Percentiles rank a stretch among this genome's conserved stretches.
Conservation (phyloP, 2,797 vertebrate genomes). For the Phoeniculus purpureus region DNA sequence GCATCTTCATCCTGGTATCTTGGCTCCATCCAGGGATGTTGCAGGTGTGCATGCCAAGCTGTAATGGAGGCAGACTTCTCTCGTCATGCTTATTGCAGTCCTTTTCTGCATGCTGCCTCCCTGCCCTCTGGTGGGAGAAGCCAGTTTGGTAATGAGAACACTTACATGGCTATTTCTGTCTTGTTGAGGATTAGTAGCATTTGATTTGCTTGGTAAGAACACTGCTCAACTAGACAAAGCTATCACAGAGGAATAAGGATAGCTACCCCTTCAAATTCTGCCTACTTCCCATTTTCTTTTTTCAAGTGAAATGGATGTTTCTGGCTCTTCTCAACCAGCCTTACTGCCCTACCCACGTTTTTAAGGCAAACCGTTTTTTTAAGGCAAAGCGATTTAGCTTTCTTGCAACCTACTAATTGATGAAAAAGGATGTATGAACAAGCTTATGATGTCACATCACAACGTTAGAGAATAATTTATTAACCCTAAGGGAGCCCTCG, state of each 20-base stretch:
- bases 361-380: neutral
- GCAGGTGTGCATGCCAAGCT: neutral
- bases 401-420: neutral
- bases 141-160: neutral
- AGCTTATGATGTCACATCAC: neutral
- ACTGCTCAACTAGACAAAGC: neutral
- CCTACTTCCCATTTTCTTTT: neutral
- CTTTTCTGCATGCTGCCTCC: neutral
- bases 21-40: neutral
- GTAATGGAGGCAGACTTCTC: neutral
- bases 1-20: neutral
- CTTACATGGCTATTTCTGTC: neutral
- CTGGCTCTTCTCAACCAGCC: neutral
- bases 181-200: neutral
- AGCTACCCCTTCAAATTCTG: neutral
- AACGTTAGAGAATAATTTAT: neutral
- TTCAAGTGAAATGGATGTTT: neutral
- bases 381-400: neutral
- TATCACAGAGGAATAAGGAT: neutral
- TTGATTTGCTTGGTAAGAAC: neutral
- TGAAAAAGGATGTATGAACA: neutral
- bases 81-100: neutral
- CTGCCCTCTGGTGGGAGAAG: neutral
- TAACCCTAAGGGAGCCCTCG: neutral
- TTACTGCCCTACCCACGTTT: neutral